Evolutionary conservation across 2,888 invertebrate species (phyloP), one percentile per base, ranked within the genome.

Genomic region (Elysia crispata): DNA sequence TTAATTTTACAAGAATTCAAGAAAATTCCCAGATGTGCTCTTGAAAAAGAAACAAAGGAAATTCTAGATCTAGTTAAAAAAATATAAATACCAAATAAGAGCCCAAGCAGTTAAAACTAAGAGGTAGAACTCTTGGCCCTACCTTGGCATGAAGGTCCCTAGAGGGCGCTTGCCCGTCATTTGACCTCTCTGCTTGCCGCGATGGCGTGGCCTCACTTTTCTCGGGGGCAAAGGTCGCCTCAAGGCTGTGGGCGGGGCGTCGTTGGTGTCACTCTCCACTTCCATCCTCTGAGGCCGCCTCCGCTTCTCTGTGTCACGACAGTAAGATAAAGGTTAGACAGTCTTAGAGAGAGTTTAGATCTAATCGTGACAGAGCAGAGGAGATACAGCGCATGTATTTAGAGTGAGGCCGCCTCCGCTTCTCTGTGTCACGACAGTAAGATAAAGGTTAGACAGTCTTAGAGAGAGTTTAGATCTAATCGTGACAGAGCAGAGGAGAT

Each of bases 111-210:
- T 15, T 54, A 18, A 54, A 54, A 54, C 54, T 54, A 54, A 18
- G 15, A 54, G 54, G 18, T 18, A 54, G 54, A 11, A 64, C 18
- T 54, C 23, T 8, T 25, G 15, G 25, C 28, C 82, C 70, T 69
- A 86, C 86, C 86, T 83, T 11, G 87, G 85, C 79, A 86, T 83
- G 69, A 84, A 84, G 15, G 85, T 84, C 66, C 86, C 83, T 49
- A 87, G 77, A 57, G 84, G 83, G 50, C 87, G 74, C 69, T 87
- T 87, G 75, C 83, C 82, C n/a, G 84, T 83, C 64, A 86, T 82
- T 41, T 87, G 87, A 23, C 86, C 86, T n/a, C 85, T 80, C 77
- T 87, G 87, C 79, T 87, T 88, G n/a, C 86, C 85, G 11, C 86
- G 72, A 66, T 85, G 85, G 1, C 85, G 78, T 1, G 86, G 85